Percentiles rank a stretch among this genome's conserved stretches.
These are phyloP conservation scores for Cyclophora albipunctata DNA, from an alignment of 2,888 invertebrate species.

Conservation along the genomic window DNA sequence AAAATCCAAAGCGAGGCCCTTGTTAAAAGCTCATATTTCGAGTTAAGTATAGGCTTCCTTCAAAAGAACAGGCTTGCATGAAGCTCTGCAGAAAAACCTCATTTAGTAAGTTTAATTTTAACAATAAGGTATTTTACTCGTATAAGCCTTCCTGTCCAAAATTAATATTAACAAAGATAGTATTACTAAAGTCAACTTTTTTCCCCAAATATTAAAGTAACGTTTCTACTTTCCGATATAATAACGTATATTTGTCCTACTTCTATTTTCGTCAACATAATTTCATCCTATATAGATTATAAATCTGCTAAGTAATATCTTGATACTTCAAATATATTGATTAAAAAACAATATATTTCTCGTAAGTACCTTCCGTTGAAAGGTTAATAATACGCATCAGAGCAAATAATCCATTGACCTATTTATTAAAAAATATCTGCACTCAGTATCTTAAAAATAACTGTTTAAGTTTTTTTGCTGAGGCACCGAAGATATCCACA, in stretches of 20 bases:
- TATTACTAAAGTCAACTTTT: neutral
- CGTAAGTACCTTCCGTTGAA: slow-evolving; percentile 48
- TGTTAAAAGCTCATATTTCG: slow-evolving; percentile 54
- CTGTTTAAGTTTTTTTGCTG: slow-evolving; percentile 26
- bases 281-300: no score
- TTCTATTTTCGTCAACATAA: no score
- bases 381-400: slow-evolving; percentile 56
- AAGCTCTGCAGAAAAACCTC: slow-evolving; percentile 23
- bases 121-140: slow-evolving; percentile 23
- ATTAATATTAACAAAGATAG: slow-evolving; percentile 23
- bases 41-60: slow-evolving; percentile 46
- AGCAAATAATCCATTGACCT: slow-evolving; percentile 53
- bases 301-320: no score
- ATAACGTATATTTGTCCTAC: no score
- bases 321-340: slow-evolving; percentile 31
- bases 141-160: slow-evolving; percentile 19
- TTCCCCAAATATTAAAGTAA: no score
- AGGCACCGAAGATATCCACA: slow-evolving; percentile 47
- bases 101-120: slow-evolving; percentile 28
- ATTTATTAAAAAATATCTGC: slow-evolving; percentile 58
- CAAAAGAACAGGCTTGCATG: slow-evolving; percentile 22
- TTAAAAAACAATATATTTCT: slow-evolving; percentile 66
- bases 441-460: slow-evolving; percentile 9
- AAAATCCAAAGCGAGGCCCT: slow-evolving; percentile 25
- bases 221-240: no score